A percentile compares a stretch with the other conserved stretches of the same genome.
phyloP scores from a whole-genome alignment of 2,888 invertebrate species.

The Argyresthia albistria region DNA sequence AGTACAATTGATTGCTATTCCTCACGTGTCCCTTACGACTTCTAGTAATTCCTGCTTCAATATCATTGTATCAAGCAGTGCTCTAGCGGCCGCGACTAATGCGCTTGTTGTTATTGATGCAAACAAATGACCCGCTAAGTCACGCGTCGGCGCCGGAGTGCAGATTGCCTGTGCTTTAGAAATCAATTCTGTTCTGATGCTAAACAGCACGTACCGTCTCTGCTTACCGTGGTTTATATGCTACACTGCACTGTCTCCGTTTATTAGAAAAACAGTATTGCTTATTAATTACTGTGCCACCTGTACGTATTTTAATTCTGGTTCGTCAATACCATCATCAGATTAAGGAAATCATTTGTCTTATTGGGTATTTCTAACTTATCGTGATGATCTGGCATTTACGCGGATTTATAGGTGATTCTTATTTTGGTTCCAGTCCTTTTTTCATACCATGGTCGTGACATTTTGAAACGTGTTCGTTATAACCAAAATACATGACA shows the following conservation, averaged over 20 bases:
- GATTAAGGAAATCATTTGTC: too few relatives aligned
- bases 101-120: conserved; percentile 23
- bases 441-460: too few relatives aligned
- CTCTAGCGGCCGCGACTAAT: conserved; percentile 26
- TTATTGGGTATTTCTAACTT: too few relatives aligned
- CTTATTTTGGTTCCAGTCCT: too few relatives aligned
- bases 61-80: conserved; percentile 33
- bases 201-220: background rate
- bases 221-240: background rate
- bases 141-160: conserved; percentile 10
- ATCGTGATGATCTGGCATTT: too few relatives aligned
- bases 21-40: conserved; percentile 30
- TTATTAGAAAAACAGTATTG: background rate
- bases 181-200: background rate
- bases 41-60: conserved; percentile 38
- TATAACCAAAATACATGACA: too few relatives aligned
- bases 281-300: too few relatives aligned
- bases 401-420: too few relatives aligned
- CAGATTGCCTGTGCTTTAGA: background rate
- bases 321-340: too few relatives aligned
- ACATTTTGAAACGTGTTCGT: too few relatives aligned
- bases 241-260: background rate
- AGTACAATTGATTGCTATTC: conserved; percentile 58
- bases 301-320: too few relatives aligned
- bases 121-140: conserved; percentile 29